Evolutionary conservation across 2,888 invertebrate species (phyloP).

Genomic region (Dascillus cervinus): DNA sequence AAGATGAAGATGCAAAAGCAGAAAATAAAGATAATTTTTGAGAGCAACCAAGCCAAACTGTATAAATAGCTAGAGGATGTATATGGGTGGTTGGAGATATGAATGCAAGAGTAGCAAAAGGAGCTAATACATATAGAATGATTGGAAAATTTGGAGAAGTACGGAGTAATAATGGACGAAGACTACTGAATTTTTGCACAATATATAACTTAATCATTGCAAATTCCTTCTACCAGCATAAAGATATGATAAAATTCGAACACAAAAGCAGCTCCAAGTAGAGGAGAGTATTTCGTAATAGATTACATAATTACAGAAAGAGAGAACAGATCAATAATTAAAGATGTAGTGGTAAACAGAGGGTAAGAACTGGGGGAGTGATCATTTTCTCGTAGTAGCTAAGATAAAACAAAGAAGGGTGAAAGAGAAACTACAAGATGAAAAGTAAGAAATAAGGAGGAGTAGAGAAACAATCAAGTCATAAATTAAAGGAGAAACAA

Average conservation of each 20-base stretch:
- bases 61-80: slow-evolving; percentile 3
- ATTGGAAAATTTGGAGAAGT: background rate
- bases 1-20: slow-evolving; percentile 5
- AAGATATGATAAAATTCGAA: slow-evolving; percentile 1
- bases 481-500: slow-evolving; percentile 1
- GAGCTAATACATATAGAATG: slow-evolving; percentile 1
- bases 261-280: slow-evolving; percentile 1
- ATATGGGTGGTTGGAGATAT: slow-evolving; percentile 6
- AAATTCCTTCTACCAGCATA: no score
- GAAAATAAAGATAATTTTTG: slow-evolving; percentile 10
- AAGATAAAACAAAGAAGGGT: slow-evolving; percentile 2
- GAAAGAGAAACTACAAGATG: slow-evolving; percentile 1
- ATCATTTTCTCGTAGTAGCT: no score
- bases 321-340: slow-evolving; percentile 3
- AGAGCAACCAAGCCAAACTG: slow-evolving; percentile 5
- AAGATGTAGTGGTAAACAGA: slow-evolving; percentile 3
- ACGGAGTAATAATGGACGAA: slow-evolving; percentile 3
- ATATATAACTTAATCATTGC: slow-evolving; percentile 3
- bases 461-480: slow-evolving; percentile 2
- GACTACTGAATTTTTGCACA: slow-evolving; percentile 1
- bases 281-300: slow-evolving; percentile 2
- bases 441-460: slow-evolving; percentile 3
- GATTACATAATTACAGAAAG: slow-evolving; percentile 1
- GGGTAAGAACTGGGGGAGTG: slow-evolving; percentile 3
- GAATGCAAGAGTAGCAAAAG: slow-evolving; percentile 5